phyloP scores from a whole-genome alignment of 64 coral and sea anemone genomes.

The Trachythela sp. region DNA sequence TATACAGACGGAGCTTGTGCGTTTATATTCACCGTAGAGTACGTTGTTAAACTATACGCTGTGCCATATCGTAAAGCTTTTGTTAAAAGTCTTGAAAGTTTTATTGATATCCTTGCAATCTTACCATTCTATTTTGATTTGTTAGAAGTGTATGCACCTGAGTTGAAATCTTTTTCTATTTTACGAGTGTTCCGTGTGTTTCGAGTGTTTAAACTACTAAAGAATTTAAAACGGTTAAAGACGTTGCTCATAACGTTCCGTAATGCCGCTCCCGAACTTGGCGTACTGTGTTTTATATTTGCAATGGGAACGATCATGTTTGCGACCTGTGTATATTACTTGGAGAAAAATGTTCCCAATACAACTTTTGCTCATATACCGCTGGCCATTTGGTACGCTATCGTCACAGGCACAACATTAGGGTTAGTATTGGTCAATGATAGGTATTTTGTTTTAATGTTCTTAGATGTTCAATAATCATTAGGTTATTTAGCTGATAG shows the following conservation, averaged over 20 bases:
- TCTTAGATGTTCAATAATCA: too few relatives aligned
- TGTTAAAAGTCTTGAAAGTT: not conserved
- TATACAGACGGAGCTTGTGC: constrained; percentile 18
- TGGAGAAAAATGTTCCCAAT: not conserved
- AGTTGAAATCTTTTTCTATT: constrained; percentile 9
- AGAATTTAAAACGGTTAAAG: constrained; percentile 34
- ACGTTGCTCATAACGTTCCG: not conserved
- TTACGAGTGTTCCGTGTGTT: constrained; percentile 32
- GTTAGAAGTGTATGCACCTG: not conserved
- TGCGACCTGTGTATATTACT: not conserved
- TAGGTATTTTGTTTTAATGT: not conserved
- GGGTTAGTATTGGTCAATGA: not conserved
- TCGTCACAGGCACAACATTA: not conserved
- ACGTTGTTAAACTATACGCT: not conserved
- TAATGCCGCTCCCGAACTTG: not conserved
- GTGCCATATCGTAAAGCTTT: constrained; percentile 12
- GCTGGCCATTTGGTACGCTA: constrained; percentile 8
- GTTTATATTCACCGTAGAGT: constrained; percentile 45
- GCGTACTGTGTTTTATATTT: not conserved
- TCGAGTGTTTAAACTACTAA: constrained; percentile 34
- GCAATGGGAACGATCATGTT: not conserved
- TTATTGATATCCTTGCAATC: constrained; percentile 41
- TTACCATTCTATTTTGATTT: constrained; percentile 41
- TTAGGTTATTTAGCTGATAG: too few relatives aligned
- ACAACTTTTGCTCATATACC: not conserved